Percentiles rank a stretch among this genome's conserved stretches.
Conservation (phyloP, 2,113 vertebrate species). For the Brachirus orientalis region DNA sequence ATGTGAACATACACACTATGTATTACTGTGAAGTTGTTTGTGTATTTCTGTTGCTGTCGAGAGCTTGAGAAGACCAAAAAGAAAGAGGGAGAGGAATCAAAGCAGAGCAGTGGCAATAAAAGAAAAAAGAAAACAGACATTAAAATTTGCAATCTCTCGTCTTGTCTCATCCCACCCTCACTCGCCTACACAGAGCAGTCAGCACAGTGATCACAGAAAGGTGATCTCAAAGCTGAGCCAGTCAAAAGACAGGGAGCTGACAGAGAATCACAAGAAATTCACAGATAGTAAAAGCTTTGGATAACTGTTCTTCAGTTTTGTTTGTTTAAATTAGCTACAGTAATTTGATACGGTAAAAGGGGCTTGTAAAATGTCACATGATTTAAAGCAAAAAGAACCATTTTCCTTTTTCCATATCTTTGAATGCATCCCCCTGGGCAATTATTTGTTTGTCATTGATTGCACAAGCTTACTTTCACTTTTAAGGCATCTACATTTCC, state of each 20-base stretch:
- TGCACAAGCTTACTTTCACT: slow-evolving; percentile 6
- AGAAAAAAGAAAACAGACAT: slow-evolving; percentile 29
- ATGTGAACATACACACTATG: slow-evolving; percentile 11
- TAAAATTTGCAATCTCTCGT: slow-evolving; percentile 31
- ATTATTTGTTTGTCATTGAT: slow-evolving; percentile 7
- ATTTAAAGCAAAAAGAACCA: background rate
- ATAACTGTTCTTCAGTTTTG: background rate
- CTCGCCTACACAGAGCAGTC: slow-evolving; percentile 54
- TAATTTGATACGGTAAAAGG: background rate
- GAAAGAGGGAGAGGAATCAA: slow-evolving; percentile 42
- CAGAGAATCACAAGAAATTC: slow-evolving; percentile 34
- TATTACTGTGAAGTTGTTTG: slow-evolving; percentile 22
- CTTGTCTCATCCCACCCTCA: slow-evolving; percentile 35
- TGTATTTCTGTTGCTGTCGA: slow-evolving; percentile 8
- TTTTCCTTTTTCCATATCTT: background rate
- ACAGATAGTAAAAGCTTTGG: slow-evolving; percentile 17
- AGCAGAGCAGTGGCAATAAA: slow-evolving; percentile 23
- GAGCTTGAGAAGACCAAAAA: slow-evolving; percentile 15
- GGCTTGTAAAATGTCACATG: background rate
- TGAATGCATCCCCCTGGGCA: background rate
- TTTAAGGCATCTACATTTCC: background rate
- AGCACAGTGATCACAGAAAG: slow-evolving; percentile 66
- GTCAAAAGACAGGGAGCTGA: slow-evolving; percentile 47
- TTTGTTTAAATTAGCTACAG: slow-evolving; percentile 23
- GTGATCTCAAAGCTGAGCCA: slow-evolving; percentile 60